phyloP scores from a whole-genome alignment of 2,113 vertebrate genomes.

The Dasypus novemcinctus region DNA sequence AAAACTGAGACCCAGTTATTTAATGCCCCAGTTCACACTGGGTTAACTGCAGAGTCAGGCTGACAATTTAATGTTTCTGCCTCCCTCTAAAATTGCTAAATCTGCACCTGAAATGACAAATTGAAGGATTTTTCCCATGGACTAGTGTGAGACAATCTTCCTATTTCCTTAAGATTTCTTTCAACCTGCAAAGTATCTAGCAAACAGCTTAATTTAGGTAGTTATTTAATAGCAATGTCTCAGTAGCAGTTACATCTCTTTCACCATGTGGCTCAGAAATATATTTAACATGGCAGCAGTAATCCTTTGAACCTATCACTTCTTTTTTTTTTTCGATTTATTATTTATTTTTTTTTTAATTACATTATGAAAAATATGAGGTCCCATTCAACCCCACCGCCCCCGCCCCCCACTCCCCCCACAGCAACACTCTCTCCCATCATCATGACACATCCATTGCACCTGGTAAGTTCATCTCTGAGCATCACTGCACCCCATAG shows the following conservation, averaged over 20 bases:
- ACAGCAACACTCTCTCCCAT: too few relatives aligned
- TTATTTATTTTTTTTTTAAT: too few relatives aligned
- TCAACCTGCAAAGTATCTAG: conserved; percentile 19
- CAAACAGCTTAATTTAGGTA: background rate
- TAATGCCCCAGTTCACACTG: conserved; percentile 55
- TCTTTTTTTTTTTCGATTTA: too few relatives aligned
- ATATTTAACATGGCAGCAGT: conserved; percentile 35
- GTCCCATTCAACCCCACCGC: too few relatives aligned
- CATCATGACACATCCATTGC: too few relatives aligned
- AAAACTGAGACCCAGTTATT: conserved; percentile 74
- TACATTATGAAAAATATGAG: too few relatives aligned
- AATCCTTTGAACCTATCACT: conserved; percentile 42
- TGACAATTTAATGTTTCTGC: background rate
- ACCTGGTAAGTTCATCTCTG: too few relatives aligned
- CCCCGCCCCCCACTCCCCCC: too few relatives aligned
- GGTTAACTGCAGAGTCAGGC: conserved; percentile 10
- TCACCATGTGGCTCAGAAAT: conserved; percentile 29
- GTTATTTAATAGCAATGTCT: background rate
- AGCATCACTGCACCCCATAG: too few relatives aligned
- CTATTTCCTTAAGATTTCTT: conserved; percentile 3
- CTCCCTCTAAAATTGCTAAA: conserved; percentile 9
- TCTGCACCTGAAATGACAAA: conserved; percentile 44
- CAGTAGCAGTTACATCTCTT: background rate
- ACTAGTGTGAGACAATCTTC: background rate
- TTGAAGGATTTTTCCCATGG: background rate